These are phyloP conservation scores for Enteromius trimaculatus DNA, from an alignment of 2,797 vertebrate genomes.

Conservation along the genomic window DNA sequence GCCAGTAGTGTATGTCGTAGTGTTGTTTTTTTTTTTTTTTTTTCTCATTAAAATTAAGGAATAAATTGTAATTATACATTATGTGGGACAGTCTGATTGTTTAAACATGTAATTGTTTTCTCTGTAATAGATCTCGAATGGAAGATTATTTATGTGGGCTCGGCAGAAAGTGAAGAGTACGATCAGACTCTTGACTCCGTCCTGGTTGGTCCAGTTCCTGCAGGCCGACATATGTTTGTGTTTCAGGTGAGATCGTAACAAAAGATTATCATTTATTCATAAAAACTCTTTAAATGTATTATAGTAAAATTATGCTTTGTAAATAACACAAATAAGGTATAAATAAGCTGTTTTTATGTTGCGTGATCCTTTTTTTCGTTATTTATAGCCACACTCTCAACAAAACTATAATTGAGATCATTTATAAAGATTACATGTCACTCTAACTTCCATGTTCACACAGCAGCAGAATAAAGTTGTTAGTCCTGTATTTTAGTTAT, in stretches of 20 bases:
- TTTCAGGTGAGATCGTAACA: constrained; percentile 81
- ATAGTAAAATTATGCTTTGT: neutral
- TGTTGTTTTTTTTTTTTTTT: too few relatives aligned
- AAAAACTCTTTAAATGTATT: neutral
- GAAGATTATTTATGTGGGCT: constrained; percentile 94
- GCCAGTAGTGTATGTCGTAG: neutral
- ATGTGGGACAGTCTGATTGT: neutral
- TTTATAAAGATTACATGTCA: neutral
- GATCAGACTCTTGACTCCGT: constrained; percentile 90
- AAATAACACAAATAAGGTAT: neutral
- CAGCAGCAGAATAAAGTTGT: neutral
- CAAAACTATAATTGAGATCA: neutral
- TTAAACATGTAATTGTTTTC: neutral
- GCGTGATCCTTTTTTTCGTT: neutral
- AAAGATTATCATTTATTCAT: neutral
- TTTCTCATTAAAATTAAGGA: too few relatives aligned
- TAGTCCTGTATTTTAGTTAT: neutral
- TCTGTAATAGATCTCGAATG: constrained; percentile 84
- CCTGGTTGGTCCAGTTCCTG: constrained; percentile 89
- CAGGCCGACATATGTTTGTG: constrained; percentile 90
- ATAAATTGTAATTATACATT: neutral
- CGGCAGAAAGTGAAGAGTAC: constrained; percentile 89
- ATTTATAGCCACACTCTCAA: neutral
- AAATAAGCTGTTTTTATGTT: neutral
- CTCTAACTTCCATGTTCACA: neutral